These are phyloP conservation scores for Acropternis orthonyx DNA, from an alignment of 2,797 vertebrate species.

Conservation along the genomic window DNA sequence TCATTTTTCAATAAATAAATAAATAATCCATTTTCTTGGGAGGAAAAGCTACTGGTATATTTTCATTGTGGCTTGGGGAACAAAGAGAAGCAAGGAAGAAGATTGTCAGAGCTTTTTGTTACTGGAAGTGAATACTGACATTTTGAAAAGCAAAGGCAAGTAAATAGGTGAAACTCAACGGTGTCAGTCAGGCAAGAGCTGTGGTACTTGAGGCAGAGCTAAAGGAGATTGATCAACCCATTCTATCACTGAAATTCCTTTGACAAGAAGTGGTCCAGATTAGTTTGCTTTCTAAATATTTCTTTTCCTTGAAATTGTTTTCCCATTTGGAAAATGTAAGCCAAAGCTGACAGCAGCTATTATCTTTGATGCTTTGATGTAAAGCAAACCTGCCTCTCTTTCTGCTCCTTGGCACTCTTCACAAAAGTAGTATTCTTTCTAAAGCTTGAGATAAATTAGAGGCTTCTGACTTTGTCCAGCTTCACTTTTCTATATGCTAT, in stretches of 20 bases:
- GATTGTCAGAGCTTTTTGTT: not conserved
- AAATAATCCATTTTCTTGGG: not conserved
- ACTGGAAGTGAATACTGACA: not conserved
- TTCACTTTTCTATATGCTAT: not conserved
- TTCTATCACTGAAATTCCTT: not conserved
- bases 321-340: not conserved
- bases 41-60: not conserved
- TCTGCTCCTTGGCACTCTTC: not conserved
- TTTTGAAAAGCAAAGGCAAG: not conserved
- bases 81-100: not conserved
- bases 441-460: not conserved
- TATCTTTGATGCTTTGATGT: not conserved
- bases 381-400: not conserved
- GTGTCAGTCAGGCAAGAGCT: not conserved
- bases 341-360: not conserved
- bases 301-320: not conserved
- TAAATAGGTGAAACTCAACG: not conserved
- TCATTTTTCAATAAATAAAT: not conserved
- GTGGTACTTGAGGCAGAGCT: rapidly evolving
- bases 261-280: not conserved
- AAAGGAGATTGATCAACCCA: not conserved
- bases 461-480: not conserved
- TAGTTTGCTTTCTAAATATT: not conserved
- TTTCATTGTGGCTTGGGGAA: not conserved
- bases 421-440: not conserved